Percentiles rank a stretch among this genome's conserved stretches.
Conservation (phyloP, 2,113 vertebrate species). For the Silurus asotus region DNA sequence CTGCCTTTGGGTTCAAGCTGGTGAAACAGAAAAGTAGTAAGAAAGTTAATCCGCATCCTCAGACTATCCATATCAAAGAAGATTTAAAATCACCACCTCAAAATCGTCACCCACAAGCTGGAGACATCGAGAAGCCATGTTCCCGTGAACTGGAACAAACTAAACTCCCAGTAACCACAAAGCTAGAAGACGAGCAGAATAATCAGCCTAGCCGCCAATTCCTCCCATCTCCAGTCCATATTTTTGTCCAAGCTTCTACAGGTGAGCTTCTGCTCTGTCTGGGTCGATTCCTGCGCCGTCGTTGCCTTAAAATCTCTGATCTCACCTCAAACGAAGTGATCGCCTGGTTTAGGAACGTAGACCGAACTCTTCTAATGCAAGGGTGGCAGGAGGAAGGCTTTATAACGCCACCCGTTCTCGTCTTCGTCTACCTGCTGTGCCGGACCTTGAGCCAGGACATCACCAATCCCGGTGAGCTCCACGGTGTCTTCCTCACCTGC, state of each 20-base stretch:
- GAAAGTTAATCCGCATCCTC: conserved; percentile 86
- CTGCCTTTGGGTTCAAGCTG: conserved; percentile 86
- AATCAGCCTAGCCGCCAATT: conserved; percentile 71
- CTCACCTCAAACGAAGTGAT: conserved; percentile 87
- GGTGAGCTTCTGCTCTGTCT: conserved; percentile 93
- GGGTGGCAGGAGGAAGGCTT: conserved; percentile 99
- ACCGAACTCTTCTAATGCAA: conserved; percentile 91
- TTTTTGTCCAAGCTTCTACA: conserved; percentile 93
- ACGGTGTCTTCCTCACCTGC: conserved; percentile 93
- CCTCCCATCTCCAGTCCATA: conserved; percentile 79
- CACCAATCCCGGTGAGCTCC: conserved; percentile 81
- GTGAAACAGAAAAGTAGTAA: conserved; percentile 89
- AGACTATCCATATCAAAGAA: conserved; percentile 61
- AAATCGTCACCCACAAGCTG: not conserved
- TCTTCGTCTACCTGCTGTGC: conserved; percentile 95
- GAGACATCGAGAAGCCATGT: conserved; percentile 53
- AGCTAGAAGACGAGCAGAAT: conserved; percentile 67
- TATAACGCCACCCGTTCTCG: conserved; percentile 93
- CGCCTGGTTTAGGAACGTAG: conserved; percentile 95
- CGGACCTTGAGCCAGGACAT: conserved; percentile 82
- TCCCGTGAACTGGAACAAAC: conserved; percentile 27
- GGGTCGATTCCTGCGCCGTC: conserved; percentile 91
- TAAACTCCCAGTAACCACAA: conserved; percentile 52
- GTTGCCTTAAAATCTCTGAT: conserved; percentile 89
- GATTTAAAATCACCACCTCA: conserved; percentile 45